Evolutionary conservation across 2,113 vertebrate genomes (phyloP), one percentile per base, ranked within the genome.

Genomic region (Talpa occidentalis): DNA sequence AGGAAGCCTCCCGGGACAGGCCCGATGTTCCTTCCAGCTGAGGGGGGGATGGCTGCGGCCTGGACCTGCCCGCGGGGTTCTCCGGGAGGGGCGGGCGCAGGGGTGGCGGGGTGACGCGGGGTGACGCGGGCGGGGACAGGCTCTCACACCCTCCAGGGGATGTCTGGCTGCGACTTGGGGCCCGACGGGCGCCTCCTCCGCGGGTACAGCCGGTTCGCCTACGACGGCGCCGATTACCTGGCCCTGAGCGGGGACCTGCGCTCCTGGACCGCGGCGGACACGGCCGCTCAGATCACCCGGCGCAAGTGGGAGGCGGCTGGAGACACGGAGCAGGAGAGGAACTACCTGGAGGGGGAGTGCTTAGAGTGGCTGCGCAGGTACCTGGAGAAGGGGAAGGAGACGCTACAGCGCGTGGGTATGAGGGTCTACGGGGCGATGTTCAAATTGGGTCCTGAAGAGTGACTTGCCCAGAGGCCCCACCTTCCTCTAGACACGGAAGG

Each of bases 261-360:
- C 69, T 40, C 69, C 21, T 70, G 69, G 69, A 70, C 37, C 19
- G 69, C 9, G 17, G 69, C 37, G 6, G 21, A 22, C 69, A 40
- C 3, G 10, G 19, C 16, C 9, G 69, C 69, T 70, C 19, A 11
- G 69, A 24, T 40, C 19, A 70, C 69, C 37, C 5, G 10, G 69
- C n/a, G 35, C 67, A 70, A 40, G 10, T 70, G 35, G 35, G 69
- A 70, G 7, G 35, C 2, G 2, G 19, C 8, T 8, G 35, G 7
- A 17, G 37, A 0, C 0, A 9, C 69, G 2, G 69, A 70, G 21
- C 9, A 21, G 7, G 1, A 7, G 1, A 42, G 69, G 6, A 1
- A 9, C 37, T 70, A 40, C 37, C 37, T 70, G 19, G 37, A 40
- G 7, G 35, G 35, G 19, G 10, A 9, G 17, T 70, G 69, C 5